A percentile compares a stretch with the other conserved stretches of the same genome.
phyloP scores from a whole-genome alignment of 2,797 vertebrate species.

The Chromis chromis region DNA sequence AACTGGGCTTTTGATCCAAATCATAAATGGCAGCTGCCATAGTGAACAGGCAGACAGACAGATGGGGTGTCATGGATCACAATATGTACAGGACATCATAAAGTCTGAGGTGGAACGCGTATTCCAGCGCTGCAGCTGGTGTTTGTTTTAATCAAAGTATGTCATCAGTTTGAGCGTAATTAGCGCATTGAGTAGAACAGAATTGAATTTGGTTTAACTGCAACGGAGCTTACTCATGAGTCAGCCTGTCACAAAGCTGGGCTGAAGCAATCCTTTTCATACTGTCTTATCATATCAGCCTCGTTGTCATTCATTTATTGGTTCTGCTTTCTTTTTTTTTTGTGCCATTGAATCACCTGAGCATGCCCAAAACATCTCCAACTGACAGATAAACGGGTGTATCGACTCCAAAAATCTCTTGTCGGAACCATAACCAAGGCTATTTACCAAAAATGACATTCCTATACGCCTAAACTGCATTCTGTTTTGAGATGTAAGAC shows the following conservation, averaged over 20 bases:
- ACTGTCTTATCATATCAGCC: constrained; percentile 3
- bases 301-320: constrained; percentile 3
- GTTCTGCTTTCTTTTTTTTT: neutral
- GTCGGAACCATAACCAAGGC: too few relatives aligned
- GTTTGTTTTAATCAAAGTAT: constrained; percentile 34
- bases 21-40: constrained; percentile 62
- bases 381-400: neutral
- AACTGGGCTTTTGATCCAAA: constrained; percentile 66
- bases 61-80: constrained; percentile 45
- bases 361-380: neutral
- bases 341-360: constrained; percentile 1
- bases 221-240: neutral
- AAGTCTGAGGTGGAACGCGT: constrained; percentile 19
- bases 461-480: too few relatives aligned
- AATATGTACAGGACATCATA: constrained; percentile 28
- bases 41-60: constrained; percentile 41
- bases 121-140: constrained; percentile 28
- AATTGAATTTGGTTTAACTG: neutral
- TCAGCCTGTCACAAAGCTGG: constrained; percentile 2
- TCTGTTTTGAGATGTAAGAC: too few relatives aligned
- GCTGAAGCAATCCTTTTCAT: neutral
- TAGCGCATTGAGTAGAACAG: neutral
- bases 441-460: too few relatives aligned
- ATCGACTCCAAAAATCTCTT: too few relatives aligned
- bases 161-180: constrained; percentile 3